Percentiles rank a stretch among this genome's conserved stretches.
phyloP scores from a whole-genome alignment of 2,797 vertebrate species.

The Momotus momota region DNA sequence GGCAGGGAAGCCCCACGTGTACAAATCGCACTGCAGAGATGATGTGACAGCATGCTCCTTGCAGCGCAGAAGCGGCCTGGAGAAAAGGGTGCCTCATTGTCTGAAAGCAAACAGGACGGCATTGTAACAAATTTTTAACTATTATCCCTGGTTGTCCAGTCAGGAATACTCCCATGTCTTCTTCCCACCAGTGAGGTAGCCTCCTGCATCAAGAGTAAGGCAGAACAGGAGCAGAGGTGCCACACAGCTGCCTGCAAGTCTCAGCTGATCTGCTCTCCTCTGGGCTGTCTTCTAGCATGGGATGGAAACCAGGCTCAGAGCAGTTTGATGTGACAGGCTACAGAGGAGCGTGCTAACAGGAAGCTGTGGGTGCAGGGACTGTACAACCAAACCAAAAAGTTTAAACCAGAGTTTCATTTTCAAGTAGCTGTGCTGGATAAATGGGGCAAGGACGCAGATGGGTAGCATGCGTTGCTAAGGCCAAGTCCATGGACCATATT shows the following conservation, averaged over 20 bases:
- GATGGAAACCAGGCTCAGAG: rapidly evolving
- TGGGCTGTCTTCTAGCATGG: background rate
- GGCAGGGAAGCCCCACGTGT: background rate
- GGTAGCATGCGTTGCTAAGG: background rate
- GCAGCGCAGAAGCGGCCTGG: background rate
- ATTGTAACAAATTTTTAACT: background rate
- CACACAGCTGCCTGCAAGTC: background rate
- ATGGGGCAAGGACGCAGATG: background rate
- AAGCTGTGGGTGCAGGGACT: background rate
- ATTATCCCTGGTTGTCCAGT: background rate
- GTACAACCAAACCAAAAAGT: rapidly evolving
- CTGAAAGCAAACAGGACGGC: background rate
- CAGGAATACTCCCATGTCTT: background rate
- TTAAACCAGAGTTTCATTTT: background rate
- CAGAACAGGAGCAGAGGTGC: background rate
- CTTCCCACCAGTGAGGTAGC: background rate
- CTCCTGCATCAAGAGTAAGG: background rate
- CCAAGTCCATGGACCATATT: background rate
- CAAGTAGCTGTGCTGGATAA: background rate
- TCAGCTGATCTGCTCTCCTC: background rate
- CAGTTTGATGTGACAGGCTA: background rate
- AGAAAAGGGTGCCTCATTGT: rapidly evolving
- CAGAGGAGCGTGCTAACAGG: background rate
- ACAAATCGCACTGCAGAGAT: rapidly evolving
- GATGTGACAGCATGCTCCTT: background rate